These are phyloP conservation scores for Tupaia chinensis DNA, from an alignment of 2,113 vertebrate genomes.

Conservation along the genomic window DNA sequence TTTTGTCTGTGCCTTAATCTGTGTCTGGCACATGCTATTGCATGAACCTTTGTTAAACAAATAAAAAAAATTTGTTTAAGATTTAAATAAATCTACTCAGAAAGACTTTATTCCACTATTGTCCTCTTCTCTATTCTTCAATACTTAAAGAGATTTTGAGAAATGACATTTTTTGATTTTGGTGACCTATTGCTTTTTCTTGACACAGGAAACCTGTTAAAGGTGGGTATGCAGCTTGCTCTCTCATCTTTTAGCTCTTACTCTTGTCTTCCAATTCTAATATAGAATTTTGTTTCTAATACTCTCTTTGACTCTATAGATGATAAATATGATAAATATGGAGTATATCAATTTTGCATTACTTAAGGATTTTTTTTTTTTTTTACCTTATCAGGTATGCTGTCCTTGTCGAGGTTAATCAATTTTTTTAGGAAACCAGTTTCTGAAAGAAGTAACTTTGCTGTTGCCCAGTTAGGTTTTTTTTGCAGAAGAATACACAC, in stretches of 20 bases:
- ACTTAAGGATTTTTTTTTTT: not conserved
- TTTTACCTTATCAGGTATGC: slow-evolving; percentile 86
- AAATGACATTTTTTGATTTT: not conserved
- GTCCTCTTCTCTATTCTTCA: not conserved
- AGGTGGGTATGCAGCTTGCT: not conserved
- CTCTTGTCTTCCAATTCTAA: not conserved
- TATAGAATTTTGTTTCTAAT: not conserved
- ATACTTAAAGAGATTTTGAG: not conserved
- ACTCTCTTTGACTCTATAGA: not conserved
- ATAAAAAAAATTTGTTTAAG: not conserved
- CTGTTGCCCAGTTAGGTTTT: slow-evolving; percentile 84
- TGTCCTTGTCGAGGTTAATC: slow-evolving; percentile 85
- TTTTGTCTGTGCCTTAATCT: not conserved
- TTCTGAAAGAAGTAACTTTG: slow-evolving; percentile 86
- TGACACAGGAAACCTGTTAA: not conserved
- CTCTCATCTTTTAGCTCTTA: not conserved
- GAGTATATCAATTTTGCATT: too few relatives aligned
- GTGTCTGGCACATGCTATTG: not conserved
- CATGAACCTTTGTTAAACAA: not conserved
- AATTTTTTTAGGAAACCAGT: slow-evolving; percentile 85
- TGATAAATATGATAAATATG: too few relatives aligned
- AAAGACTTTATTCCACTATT: not conserved
- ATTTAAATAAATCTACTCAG: not conserved
- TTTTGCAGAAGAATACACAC: slow-evolving; percentile 86
- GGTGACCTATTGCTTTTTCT: not conserved